Percentiles rank a stretch among this genome's conserved stretches.
Conservation (phyloP, 2,113 vertebrate species). For the Oxyruncus cristatus region DNA sequence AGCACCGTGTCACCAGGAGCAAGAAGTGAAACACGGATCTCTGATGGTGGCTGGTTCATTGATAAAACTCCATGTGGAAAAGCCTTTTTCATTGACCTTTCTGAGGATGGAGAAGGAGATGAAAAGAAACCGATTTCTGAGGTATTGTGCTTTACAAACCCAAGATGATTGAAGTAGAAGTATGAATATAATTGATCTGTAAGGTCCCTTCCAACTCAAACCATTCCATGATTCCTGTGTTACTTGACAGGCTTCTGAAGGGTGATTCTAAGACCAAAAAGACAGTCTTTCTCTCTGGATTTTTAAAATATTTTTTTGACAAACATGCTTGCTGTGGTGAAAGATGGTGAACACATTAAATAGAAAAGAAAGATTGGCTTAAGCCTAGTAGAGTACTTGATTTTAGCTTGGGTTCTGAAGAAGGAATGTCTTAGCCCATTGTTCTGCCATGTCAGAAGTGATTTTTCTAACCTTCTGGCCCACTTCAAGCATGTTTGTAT, state of each 20-base stretch:
- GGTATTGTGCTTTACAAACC: slow-evolving; percentile 45
- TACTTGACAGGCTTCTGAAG: not conserved
- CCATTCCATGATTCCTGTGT: not conserved
- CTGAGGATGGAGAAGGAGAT: slow-evolving; percentile 69
- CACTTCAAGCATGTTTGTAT: not conserved
- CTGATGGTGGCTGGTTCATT: slow-evolving; percentile 84
- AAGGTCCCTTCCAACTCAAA: not conserved
- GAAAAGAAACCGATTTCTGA: slow-evolving; percentile 22
- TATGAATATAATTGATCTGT: not conserved
- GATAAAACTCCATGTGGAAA: slow-evolving; percentile 74
- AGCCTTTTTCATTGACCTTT: slow-evolving; percentile 79
- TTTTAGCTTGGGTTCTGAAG: not conserved
- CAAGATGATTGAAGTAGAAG: not conserved
- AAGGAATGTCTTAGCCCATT: not conserved
- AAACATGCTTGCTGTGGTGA: not conserved
- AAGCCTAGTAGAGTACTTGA: not conserved
- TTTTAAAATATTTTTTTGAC: not conserved
- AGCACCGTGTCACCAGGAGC: not conserved
- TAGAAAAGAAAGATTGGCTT: not conserved
- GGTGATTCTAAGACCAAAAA: not conserved
- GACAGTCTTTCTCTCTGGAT: not conserved
- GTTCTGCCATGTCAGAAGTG: not conserved
- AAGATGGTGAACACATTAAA: not conserved
- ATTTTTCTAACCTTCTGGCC: not conserved
- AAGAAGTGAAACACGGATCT: slow-evolving; percentile 10